Conservation (phyloP, 37 sponge, comb jelly and placozoan genomes). For the Hormiphora californensis region DNA sequence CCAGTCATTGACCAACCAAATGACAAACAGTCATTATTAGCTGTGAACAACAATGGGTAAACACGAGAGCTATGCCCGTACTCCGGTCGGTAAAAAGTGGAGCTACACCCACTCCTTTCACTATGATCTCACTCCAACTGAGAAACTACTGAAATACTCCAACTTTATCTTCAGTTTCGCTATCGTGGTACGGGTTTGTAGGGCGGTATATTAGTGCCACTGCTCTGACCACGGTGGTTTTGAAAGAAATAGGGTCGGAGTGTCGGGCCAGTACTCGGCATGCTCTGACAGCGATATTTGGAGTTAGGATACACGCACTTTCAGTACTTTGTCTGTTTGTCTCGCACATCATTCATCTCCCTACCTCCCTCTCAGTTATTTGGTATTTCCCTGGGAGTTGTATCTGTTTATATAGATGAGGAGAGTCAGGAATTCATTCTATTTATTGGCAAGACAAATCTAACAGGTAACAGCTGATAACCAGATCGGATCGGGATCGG, state of each 20-base stretch:
- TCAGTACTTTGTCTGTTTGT: too few species aligned
- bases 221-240: too few species aligned
- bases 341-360: too few species aligned
- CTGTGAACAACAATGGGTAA: not conserved
- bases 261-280: too few species aligned
- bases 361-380: not conserved
- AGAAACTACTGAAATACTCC: slow-evolving; percentile 15
- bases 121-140: not conserved
- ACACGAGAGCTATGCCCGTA: not conserved
- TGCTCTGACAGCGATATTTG: too few species aligned
- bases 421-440: not conserved
- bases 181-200: not conserved
- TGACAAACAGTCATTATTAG: too few species aligned
- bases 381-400: not conserved
- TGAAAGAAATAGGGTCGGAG: too few species aligned
- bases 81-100: slow-evolving; percentile 10
- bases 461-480: too few species aligned
- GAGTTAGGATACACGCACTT: too few species aligned
- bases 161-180: slow-evolving; percentile 22
- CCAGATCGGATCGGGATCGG: too few species aligned
- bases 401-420: not conserved
- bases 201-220: too few species aligned
- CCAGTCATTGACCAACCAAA: too few species aligned
- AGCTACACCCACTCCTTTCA: not conserved
- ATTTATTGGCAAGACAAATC: not conserved